These are phyloP conservation scores for Corticium candelabrum DNA, from an alignment of 37 sponge, comb jelly and placozoan genomes.

Conservation along the genomic window DNA sequence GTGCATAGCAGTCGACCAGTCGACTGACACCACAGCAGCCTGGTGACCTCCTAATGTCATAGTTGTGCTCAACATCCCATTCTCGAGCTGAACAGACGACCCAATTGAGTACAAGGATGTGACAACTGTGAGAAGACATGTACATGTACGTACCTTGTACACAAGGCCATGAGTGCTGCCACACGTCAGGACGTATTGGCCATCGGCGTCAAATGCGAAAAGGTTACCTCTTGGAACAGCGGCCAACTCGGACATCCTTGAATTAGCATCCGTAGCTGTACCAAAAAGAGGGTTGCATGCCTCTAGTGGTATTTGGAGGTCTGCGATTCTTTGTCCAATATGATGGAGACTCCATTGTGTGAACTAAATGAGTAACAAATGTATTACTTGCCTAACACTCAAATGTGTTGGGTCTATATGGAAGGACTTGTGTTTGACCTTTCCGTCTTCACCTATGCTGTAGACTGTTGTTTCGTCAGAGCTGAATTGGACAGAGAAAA, in stretches of 20 bases:
- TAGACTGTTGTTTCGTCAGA: slow-evolving; percentile 84
- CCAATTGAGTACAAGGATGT: neutral
- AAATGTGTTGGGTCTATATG: neutral
- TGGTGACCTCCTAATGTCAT: slow-evolving; percentile 44
- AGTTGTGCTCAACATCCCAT: slow-evolving; percentile 7
- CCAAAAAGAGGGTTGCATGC: neutral
- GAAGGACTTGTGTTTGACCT: neutral
- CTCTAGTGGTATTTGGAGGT: slow-evolving; percentile 28
- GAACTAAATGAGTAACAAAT: slow-evolving; percentile 24
- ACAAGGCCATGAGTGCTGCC: slow-evolving; percentile 37
- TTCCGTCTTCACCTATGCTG: slow-evolving; percentile 55
- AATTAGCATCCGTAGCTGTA: neutral
- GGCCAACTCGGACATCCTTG: slow-evolving; percentile 13
- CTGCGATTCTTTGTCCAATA: slow-evolving; percentile 33
- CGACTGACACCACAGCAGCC: slow-evolving; percentile 65
- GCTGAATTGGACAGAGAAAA: slow-evolving; percentile 76
- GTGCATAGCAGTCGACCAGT: slow-evolving; percentile 57
- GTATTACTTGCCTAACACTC: no score
- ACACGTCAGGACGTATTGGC: slow-evolving; percentile 55
- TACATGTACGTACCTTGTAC: slow-evolving; percentile 62
- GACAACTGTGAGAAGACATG: no score
- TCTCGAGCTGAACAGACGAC: neutral
- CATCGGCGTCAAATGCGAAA: slow-evolving; percentile 72
- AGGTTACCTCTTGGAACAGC: slow-evolving; percentile 37
- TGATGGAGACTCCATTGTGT: slow-evolving; percentile 62